phyloP scores from a whole-genome alignment of 1,140 invertebrate species.

The Drosophila ananassae region DNA sequence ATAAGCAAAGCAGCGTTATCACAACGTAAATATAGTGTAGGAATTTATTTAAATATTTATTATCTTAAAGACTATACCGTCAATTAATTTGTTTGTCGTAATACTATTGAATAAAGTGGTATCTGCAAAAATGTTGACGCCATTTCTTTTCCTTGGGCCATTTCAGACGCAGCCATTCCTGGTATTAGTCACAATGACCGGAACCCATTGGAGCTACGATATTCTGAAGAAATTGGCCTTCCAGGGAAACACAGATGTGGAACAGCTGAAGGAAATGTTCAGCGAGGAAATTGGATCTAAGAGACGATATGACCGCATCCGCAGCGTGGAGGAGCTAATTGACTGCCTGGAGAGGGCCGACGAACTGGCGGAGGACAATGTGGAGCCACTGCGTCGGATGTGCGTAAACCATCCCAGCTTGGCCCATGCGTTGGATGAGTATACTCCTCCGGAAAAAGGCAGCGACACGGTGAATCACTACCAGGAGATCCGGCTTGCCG shows the following conservation, averaged over 20 bases:
- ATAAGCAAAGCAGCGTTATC: too few species aligned
- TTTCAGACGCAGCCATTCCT: background rate
- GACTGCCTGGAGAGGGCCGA: slow-evolving; percentile 67
- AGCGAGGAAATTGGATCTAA: slow-evolving; percentile 49
- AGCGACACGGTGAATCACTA: slow-evolving; percentile 34
- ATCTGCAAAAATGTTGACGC: too few species aligned
- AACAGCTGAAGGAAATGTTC: slow-evolving; percentile 51
- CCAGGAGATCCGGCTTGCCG: slow-evolving; percentile 55
- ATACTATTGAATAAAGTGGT: too few species aligned
- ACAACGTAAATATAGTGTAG: too few species aligned
- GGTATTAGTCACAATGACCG: slow-evolving; percentile 12
- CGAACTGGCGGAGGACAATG: slow-evolving; percentile 52
- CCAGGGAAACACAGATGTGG: slow-evolving; percentile 36
- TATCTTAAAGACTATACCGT: too few species aligned
- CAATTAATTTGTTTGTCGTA: too few species aligned
- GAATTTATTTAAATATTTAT: too few species aligned
- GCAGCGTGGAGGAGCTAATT: slow-evolving; percentile 50
- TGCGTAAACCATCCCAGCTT: slow-evolving; percentile 16
- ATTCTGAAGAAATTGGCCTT: slow-evolving; percentile 54
- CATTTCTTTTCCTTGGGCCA: background rate
- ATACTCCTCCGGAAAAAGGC: slow-evolving; percentile 15
- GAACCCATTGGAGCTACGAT: slow-evolving; percentile 57
- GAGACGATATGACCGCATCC: slow-evolving; percentile 50
- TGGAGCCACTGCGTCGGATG: slow-evolving; percentile 42
- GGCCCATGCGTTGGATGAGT: slow-evolving; percentile 31